phyloP scores from a whole-genome alignment of 1,140 invertebrate genomes.

The Adoxophyes honmai region DNA sequence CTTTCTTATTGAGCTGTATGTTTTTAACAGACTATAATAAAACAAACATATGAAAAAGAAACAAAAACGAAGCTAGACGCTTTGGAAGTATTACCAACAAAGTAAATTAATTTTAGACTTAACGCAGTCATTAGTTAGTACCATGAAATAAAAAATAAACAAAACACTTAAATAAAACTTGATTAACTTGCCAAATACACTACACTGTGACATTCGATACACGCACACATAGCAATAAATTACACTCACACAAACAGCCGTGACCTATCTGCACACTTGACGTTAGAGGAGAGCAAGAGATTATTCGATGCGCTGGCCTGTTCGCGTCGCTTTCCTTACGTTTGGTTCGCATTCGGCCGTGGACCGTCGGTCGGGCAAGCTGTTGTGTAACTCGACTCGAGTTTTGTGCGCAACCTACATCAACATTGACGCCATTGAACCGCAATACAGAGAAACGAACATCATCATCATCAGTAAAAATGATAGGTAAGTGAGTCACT shows the following conservation, averaged over 20 bases:
- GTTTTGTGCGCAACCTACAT: conserved; percentile 54
- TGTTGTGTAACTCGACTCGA: conserved; percentile 27
- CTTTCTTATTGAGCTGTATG: no score
- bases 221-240: background rate
- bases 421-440: conserved; percentile 64
- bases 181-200: background rate
- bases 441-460: conserved; percentile 33
- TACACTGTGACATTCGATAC: conserved; percentile 13
- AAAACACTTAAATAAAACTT: background rate
- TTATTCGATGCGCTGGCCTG: conserved; percentile 16
- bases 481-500: conserved; percentile 60
- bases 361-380: conserved; percentile 41
- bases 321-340: conserved; percentile 1
- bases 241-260: background rate
- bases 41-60: no score
- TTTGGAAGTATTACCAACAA: no score
- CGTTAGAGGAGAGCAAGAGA: conserved; percentile 16
- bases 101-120: no score
- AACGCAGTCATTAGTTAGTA: no score
- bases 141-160: no score
- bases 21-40: no score
- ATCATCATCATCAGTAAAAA: conserved; percentile 48
- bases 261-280: conserved; percentile 10
- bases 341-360: conserved; percentile 34
- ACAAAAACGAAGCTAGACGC: no score